Evolutionary conservation across 2,113 vertebrate genomes (phyloP).

Genomic region (Steatornis caripensis): DNA sequence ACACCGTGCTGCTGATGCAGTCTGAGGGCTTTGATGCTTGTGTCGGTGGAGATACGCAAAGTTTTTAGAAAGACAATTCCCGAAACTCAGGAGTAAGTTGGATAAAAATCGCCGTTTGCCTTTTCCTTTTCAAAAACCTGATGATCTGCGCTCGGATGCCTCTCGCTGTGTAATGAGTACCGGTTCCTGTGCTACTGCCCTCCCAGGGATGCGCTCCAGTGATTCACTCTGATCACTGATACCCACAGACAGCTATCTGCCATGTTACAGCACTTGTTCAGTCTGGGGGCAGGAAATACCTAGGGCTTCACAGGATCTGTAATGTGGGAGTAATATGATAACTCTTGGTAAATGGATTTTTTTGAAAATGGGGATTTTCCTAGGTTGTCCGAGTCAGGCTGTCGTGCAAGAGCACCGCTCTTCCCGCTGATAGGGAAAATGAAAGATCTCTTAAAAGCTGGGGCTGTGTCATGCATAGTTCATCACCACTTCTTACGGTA

Average conservation of each 20-base stretch:
- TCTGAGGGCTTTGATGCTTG: neutral
- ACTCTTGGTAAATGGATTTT: neutral
- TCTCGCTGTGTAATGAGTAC: neutral
- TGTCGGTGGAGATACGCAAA: neutral
- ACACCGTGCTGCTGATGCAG: neutral
- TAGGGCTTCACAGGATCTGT: neutral
- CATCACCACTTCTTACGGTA: neutral
- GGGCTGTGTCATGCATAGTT: neutral
- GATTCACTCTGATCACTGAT: neutral
- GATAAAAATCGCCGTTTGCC: neutral
- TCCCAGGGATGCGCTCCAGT: neutral
- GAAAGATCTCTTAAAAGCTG: neutral
- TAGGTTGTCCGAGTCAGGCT: neutral
- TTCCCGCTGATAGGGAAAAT: neutral
- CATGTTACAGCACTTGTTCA: neutral
- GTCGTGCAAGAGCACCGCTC: neutral
- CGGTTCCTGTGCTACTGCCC: neutral
- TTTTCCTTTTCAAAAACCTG: neutral
- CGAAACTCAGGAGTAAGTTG: neutral
- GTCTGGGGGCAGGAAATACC: neutral
- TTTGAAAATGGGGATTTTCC: neutral
- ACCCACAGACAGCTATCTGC: neutral
- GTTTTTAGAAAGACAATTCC: neutral
- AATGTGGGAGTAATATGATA: neutral
- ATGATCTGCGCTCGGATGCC: rapidly evolving